phyloP scores from a whole-genome alignment of 2,797 vertebrate genomes.

The Huso huso region DNA sequence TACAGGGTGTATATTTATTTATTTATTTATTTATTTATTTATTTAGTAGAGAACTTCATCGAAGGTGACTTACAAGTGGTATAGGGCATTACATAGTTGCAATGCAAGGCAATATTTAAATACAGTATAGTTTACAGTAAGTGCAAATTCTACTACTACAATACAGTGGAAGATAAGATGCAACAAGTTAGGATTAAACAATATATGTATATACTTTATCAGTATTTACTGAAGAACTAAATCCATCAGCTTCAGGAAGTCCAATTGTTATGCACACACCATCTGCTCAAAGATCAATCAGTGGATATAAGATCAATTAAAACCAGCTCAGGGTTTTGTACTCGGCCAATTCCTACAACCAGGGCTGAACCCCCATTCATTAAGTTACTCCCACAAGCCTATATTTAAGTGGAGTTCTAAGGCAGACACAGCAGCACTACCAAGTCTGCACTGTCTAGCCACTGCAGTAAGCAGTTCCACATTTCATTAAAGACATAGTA shows the following conservation, averaged over 20 bases:
- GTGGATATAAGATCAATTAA: slow-evolving; percentile 91
- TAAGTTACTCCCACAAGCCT: slow-evolving; percentile 57
- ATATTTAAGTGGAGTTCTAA: slow-evolving; percentile 57
- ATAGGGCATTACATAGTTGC: no score
- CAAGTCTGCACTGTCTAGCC: slow-evolving; percentile 58
- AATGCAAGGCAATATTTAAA: no score
- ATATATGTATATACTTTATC: slow-evolving; percentile 15
- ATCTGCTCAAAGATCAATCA: slow-evolving; percentile 68
- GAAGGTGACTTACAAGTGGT: no score
- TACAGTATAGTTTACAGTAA: no score
- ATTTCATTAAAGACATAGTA: slow-evolving; percentile 76
- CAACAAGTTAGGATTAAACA: no score
- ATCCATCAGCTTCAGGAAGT: slow-evolving; percentile 56
- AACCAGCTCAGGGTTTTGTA: slow-evolving; percentile 81
- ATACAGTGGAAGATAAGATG: no score
- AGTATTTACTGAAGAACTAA: slow-evolving; percentile 67
- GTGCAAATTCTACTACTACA: no score
- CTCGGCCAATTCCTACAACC: slow-evolving; percentile 72
- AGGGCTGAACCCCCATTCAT: slow-evolving; percentile 70
- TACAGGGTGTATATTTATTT: no score
- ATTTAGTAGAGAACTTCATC: no score
- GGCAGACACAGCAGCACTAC: slow-evolving; percentile 55
- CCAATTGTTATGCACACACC: slow-evolving; percentile 69
- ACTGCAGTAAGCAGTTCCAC: slow-evolving; percentile 63
- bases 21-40: no score